Conservation (phyloP, 1,140 invertebrate species). For the Drosophila takahashii region DNA sequence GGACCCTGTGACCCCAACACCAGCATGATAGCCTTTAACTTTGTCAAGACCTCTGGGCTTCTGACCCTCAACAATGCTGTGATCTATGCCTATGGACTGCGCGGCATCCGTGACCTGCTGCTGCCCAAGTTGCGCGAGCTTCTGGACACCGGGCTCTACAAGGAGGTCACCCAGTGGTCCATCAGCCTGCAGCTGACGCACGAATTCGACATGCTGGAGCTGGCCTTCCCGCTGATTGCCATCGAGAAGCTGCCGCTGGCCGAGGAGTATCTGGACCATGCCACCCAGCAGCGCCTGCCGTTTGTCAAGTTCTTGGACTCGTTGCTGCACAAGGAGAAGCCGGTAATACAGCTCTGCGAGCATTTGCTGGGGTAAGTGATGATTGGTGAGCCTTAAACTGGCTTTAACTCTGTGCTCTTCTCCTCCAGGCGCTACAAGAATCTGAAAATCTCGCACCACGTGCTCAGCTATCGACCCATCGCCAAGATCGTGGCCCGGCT, state of each 20-base stretch:
- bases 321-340: conserved; percentile 85
- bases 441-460: conserved; percentile 82
- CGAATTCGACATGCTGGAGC: conserved; percentile 87
- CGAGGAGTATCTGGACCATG: conserved; percentile 88
- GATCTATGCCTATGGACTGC: conserved; percentile 86
- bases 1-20: conserved; percentile 85
- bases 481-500: conserved; percentile 87
- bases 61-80: conserved; percentile 86
- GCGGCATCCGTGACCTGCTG: conserved; percentile 85
- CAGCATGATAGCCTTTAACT: conserved; percentile 87
- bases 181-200: conserved; percentile 68
- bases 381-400: background rate
- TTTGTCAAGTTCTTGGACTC: conserved; percentile 88
- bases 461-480: conserved; percentile 86
- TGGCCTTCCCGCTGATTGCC: conserved; percentile 89
- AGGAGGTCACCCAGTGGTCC: conserved; percentile 85
- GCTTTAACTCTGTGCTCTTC: background rate
- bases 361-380: conserved; percentile 83
- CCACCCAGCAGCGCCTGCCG: conserved; percentile 86
- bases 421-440: conserved; percentile 57
- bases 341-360: conserved; percentile 83
- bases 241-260: conserved; percentile 89
- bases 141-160: conserved; percentile 86
- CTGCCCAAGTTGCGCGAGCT: conserved; percentile 86
- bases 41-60: conserved; percentile 86